Conservation (phyloP, 2,113 vertebrate genomes). For the Pimephales promelas region DNA sequence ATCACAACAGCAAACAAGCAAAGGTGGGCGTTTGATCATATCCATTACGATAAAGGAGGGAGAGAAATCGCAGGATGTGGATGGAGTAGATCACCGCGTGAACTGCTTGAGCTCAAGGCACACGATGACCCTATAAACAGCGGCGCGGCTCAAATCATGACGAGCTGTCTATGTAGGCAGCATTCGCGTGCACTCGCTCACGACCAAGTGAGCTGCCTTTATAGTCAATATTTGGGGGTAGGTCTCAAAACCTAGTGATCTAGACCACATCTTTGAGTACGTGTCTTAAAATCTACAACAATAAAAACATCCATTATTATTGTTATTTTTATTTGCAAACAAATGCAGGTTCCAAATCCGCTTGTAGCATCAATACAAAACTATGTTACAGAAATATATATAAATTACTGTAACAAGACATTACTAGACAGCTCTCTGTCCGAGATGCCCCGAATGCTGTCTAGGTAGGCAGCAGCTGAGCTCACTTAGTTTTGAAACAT, state of each 20-base stretch:
- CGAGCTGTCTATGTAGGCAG: background rate
- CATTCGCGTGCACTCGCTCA: background rate
- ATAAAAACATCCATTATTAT: too few relatives aligned
- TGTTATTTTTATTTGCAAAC: too few relatives aligned
- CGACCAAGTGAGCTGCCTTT: background rate
- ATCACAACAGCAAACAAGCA: background rate
- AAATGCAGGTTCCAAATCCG: too few relatives aligned
- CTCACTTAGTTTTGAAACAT: background rate
- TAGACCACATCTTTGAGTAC: background rate
- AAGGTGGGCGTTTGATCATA: background rate
- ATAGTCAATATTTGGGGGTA: background rate
- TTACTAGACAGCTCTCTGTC: background rate
- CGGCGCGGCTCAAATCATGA: slow-evolving; percentile 12
- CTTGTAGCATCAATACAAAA: background rate
- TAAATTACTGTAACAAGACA: too few relatives aligned
- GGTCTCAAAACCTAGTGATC: background rate
- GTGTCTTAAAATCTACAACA: background rate
- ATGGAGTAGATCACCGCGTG: background rate
- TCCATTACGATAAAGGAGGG: background rate
- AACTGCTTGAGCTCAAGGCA: slow-evolving; percentile 10
- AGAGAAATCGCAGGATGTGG: background rate
- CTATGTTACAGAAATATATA: background rate
- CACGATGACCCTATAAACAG: slow-evolving; percentile 33
- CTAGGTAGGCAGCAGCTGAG: background rate
- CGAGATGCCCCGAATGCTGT: background rate